Conservation (phyloP, 2,888 invertebrate genomes). For the Iselma pallidipennis region DNA sequence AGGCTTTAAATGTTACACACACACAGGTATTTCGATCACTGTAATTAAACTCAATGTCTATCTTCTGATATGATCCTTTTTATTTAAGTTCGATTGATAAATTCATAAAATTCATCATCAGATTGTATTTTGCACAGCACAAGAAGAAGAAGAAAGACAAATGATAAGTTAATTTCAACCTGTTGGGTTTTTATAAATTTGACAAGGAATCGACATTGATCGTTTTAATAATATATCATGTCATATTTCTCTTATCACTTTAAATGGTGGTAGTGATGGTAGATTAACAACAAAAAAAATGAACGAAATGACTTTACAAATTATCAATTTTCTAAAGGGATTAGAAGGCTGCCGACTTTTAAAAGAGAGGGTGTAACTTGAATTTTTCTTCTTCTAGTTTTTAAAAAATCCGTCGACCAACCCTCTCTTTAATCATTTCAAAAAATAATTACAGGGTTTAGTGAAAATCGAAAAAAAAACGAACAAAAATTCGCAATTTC, state of each 20-base stretch:
- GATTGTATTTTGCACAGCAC: conserved; percentile 14
- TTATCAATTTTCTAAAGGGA: conserved; percentile 4
- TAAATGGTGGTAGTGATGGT: not conserved
- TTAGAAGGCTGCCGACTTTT: conserved; percentile 2
- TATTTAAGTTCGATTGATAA: not conserved
- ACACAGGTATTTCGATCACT: conserved; percentile 23
- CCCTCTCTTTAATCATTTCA: conserved; percentile 19
- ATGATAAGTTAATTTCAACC: conserved; percentile 29
- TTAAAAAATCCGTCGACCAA: conserved; percentile 5
- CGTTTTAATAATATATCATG: conserved; percentile 23
- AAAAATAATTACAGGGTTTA: conserved; percentile 18
- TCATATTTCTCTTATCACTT: conserved; percentile 10
- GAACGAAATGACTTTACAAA: conserved; percentile 22
- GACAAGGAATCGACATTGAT: conserved; percentile 8
- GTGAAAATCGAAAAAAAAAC: not conserved
- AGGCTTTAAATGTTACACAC: conserved; percentile 26
- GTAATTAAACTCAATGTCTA: conserved; percentile 23
- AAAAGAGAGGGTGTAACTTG: conserved; percentile 3
- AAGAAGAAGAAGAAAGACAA: not conserved
- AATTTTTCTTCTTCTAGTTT: not conserved
- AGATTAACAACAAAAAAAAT: not conserved
- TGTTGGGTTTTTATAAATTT: conserved; percentile 11
- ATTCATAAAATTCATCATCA: not conserved
- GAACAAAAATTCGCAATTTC: not conserved
- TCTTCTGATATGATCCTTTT: not conserved